Base-by-base conservation (phyloP, 2,888 invertebrate genomes). In the Dicroscelio sp. region DNA sequence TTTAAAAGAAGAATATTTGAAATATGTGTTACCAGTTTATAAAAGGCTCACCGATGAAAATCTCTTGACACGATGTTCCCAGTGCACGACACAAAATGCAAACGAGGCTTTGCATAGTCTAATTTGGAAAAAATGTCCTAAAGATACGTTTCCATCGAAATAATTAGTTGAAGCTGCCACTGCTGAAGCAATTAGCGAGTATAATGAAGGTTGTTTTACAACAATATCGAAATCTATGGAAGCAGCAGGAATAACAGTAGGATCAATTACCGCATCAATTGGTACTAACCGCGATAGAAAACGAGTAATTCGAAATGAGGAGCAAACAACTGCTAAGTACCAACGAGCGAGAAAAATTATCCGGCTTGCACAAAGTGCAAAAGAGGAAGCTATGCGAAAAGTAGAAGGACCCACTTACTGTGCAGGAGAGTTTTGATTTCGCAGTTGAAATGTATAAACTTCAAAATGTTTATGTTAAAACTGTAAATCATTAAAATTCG, bases 61-160 rank as follows among this genome's bases (percentile, higher is more conserved):
- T 12, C 55, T 82, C 55, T 60, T 82, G 20, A 3, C 30, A 35
- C 71, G 58, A 4, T 82, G 71, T 58, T 69, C 71, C 6, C 35
- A 65, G 12, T 84, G 65, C 65, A 33, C 48, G 6, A 84, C 84
- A 20, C 48, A 75, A 75, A 84, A 84, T 31, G 75, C 73, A n/a
- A 84, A 84, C 31, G 84, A 84, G 31, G 48, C 75, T 25, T 23
- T 75, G 20, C 84, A 84, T 33, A 65, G 84, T 31, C 63, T 73
- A 43, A 84, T 84, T n/a, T 84, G 84, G 75, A 84, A 31, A 52
- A 84, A 84, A 75, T 75, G 84, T 48, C 75, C 73, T 1, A 84
- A 84, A 63, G 84, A 75, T 52, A 75, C 25, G 10, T 84, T 75
- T 75, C 84, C 75, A 1, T 73, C 75, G 35, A 73, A 52, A 65